Evolutionary conservation across 2,797 vertebrate species (phyloP).

Genomic region (Eupleurogrammus muticus): DNA sequence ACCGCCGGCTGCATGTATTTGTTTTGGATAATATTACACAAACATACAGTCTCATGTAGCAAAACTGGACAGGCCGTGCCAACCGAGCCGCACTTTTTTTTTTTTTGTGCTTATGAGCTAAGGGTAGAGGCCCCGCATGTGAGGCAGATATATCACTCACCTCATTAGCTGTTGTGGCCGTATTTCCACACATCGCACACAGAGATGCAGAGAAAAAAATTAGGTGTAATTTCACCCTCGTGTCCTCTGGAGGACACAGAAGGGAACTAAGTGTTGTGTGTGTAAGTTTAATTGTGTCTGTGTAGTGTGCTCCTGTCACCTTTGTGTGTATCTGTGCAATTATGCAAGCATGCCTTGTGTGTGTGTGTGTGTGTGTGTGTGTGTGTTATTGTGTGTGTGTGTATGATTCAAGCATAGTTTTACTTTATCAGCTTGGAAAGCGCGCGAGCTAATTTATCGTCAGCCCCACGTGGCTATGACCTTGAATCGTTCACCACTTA

Average conservation of each 20-base stretch:
- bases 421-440: not conserved
- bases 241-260: constrained; percentile 34
- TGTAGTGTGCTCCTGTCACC: not conserved
- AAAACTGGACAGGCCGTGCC: constrained; percentile 31
- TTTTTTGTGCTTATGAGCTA: constrained; percentile 24
- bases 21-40: constrained; percentile 52
- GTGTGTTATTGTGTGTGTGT: constrained; percentile 10
- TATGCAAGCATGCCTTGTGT: not conserved
- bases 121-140: constrained; percentile 32
- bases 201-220: constrained; percentile 29
- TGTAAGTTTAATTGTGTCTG: constrained; percentile 7
- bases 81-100: constrained; percentile 31
- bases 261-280: not conserved
- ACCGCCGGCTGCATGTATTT: constrained; percentile 49
- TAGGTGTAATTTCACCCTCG: constrained; percentile 46
- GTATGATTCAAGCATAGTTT: constrained; percentile 7
- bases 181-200: constrained; percentile 43
- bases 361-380: constrained; percentile 13
- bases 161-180: constrained; percentile 67
- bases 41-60: constrained; percentile 53
- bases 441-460: not conserved
- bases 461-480: not conserved
- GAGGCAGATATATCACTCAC: constrained; percentile 43
- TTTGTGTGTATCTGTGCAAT: not conserved
- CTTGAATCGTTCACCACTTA: not conserved